phyloP scores from a whole-genome alignment of 2,888 invertebrate genomes.

The Leptinotarsa haldemani region DNA sequence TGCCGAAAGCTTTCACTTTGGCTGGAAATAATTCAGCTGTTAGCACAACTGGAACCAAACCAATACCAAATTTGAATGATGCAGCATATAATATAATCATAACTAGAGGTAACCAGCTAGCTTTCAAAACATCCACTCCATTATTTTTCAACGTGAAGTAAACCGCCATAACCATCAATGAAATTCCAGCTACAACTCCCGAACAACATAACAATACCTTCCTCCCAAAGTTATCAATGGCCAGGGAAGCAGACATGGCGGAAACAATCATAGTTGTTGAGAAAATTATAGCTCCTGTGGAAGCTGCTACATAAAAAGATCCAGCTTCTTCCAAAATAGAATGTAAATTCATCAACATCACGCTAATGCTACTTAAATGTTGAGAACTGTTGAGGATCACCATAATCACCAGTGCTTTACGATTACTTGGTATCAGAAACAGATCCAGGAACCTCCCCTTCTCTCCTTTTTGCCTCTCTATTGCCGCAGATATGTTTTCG shows the following conservation, averaged over 20 bases:
- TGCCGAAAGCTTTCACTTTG: conserved; percentile 63
- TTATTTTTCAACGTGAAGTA: conserved; percentile 61
- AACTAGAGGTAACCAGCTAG: conserved; percentile 55
- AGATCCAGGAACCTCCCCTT: conserved; percentile 61
- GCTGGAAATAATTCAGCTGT: conserved; percentile 65
- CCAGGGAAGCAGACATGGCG: conserved; percentile 58
- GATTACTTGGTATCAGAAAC: conserved; percentile 60
- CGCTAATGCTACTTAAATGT: conserved; percentile 64
- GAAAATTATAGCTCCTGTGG: conserved; percentile 62
- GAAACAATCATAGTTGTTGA: conserved; percentile 62
- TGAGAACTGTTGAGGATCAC: conserved; percentile 62
- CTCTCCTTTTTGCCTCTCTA: conserved; percentile 60
- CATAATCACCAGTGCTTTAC: conserved; percentile 63
- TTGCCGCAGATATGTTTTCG: conserved; percentile 59
- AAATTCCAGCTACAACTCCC: conserved; percentile 59
- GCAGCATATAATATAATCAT: conserved; percentile 62
- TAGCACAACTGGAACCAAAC: conserved; percentile 63
- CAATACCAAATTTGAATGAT: conserved; percentile 62
- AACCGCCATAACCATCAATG: conserved; percentile 59
- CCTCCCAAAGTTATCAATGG: conserved; percentile 63
- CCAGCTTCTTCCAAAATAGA: conserved; percentile 61
- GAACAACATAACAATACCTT: conserved; percentile 59
- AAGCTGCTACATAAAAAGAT: conserved; percentile 56
- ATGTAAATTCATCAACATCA: conserved; percentile 64
- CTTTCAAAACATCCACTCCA: conserved; percentile 52